Evolutionary conservation across 1,140 invertebrate genomes (phyloP), one percentile per base, ranked within the genome.

Genomic region (Drosophila tristis): DNA sequence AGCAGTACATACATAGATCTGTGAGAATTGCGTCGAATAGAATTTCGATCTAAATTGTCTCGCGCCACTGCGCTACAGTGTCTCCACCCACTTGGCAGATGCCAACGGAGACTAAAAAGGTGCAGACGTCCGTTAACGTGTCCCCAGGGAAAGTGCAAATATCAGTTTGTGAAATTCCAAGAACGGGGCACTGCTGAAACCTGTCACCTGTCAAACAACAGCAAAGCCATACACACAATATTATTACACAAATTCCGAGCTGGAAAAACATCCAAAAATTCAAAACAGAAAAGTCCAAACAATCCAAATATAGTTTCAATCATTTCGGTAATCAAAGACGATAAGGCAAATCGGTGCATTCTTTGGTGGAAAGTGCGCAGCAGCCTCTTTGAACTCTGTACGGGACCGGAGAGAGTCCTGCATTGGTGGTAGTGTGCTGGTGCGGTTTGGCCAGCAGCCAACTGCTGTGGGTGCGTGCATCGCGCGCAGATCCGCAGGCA

Each of bases 201-300:
- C 66, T 68, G 66, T 68, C 66, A 58, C 35, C 45, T 26, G 64
- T 71, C 70, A 71, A 70, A 70, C 35, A 5, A 39, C 20, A 60
- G 47, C 45, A 66, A 31, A 73, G 20, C 20, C 20, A 20, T 20
- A 23, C 50, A 47, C 5, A 16, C 43, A 39, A 31, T 53, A 51
- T 42, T 42, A 51, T 29, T 57, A 64, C 45, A n/a, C 6, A 55
- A 4, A 66, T 15, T n/a, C 26, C 26, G 26, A 49, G 43, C 26
- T 11, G 15, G 55, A 39, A 43, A 15, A 16, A 4, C 15, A 20
- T 16, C 9, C 8, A 11, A 35, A 31, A 23, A 58, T 26, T 47
- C 15, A 15, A 29, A 67, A 23, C 15, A 31, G 6, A 48, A 2
- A 35, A 26, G 44, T 5, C 5, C 2, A 9, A 23, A 20, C 2